A percentile compares a stretch with the other conserved stretches of the same genome.
Conservation (phyloP, 2,113 vertebrate genomes). For the Rhodinocichla rosea region DNA sequence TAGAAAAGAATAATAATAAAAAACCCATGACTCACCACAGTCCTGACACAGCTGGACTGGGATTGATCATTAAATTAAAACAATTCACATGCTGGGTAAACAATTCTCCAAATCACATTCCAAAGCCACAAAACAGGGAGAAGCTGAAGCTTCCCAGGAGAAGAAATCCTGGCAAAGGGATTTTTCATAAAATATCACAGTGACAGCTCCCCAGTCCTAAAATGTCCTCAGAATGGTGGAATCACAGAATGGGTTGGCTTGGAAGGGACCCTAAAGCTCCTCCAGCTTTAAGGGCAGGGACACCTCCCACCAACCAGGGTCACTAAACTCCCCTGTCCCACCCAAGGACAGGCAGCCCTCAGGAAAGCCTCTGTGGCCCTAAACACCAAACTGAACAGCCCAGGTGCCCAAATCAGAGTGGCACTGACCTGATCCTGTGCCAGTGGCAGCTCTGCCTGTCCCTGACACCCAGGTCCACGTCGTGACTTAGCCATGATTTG, state of each 20-base stretch:
- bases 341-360: neutral
- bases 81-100: too few relatives aligned
- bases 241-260: neutral
- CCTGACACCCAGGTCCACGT: accelerated
- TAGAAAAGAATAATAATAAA: too few relatives aligned
- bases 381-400: neutral
- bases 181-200: too few relatives aligned
- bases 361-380: neutral
- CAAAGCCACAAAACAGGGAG: too few relatives aligned
- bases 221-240: neutral
- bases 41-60: too few relatives aligned
- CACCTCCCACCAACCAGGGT: neutral
- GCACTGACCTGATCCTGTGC: neutral
- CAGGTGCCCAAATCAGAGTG: neutral
- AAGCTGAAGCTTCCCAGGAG: too few relatives aligned
- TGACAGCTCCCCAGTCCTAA: accelerated
- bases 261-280: neutral
- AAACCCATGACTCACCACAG: too few relatives aligned
- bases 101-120: too few relatives aligned
- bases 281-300: neutral
- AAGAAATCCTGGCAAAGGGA: too few relatives aligned
- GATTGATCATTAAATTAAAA: too few relatives aligned
- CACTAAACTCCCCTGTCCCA: neutral
- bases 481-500: neutral
- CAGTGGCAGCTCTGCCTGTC: neutral